phyloP scores from a whole-genome alignment of 1,140 invertebrate genomes.

The Drosophila ficusphila region DNA sequence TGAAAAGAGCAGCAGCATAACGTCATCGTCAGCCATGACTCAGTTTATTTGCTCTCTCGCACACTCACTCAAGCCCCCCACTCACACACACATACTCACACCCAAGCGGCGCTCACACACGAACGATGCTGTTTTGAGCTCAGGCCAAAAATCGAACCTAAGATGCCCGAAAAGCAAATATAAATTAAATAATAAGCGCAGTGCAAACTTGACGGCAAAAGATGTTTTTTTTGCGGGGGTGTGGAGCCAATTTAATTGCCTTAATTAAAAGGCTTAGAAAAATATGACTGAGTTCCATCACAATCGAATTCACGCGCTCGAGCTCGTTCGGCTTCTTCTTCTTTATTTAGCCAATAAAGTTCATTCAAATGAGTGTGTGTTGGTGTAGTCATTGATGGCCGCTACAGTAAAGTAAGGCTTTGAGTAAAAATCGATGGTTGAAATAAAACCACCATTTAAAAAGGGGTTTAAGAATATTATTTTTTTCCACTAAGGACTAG shows the following conservation, averaged over 20 bases:
- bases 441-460: no score
- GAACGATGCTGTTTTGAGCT: conserved; percentile 32
- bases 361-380: conserved; percentile 51
- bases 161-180: not conserved
- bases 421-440: not conserved
- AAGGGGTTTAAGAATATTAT: no score
- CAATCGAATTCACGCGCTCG: conserved; percentile 37
- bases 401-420: conserved; percentile 14
- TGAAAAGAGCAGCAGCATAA: conserved; percentile 53
- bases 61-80: not conserved
- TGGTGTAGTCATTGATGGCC: conserved; percentile 24
- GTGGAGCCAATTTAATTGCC: conserved; percentile 29
- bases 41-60: conserved; percentile 41
- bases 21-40: conserved; percentile 60
- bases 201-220: conserved; percentile 6
- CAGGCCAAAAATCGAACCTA: conserved; percentile 26
- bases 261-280: conserved; percentile 45
- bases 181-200: conserved; percentile 31
- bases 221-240: not conserved
- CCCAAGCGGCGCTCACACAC: conserved; percentile 11
- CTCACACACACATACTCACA: conserved; percentile 1
- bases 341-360: conserved; percentile 40
- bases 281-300: conserved; percentile 13
- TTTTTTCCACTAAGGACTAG: not conserved
- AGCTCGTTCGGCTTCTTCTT: not conserved